Evolutionary conservation across 1,140 invertebrate species (phyloP), one percentile per base, ranked within the genome.

Genomic region (Mya arenaria): DNA sequence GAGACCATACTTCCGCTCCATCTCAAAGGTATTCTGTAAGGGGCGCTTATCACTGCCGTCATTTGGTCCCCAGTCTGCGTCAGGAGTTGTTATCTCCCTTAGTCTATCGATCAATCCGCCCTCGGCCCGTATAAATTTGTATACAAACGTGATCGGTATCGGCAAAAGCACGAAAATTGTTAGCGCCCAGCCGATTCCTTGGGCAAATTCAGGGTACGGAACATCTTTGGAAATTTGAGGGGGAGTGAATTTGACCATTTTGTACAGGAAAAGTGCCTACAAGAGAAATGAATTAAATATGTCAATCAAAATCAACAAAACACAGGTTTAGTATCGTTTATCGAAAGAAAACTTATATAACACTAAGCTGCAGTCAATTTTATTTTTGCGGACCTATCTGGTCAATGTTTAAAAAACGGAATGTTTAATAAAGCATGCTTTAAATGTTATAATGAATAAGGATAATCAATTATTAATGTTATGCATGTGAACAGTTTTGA

Each of bases 81-180:
- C 73, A 39, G 84, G 80, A 17, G 68, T 66, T 32, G 75, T 79
- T 32, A 85, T 85, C 10, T 30, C 62, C 23, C 44, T 60, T 19
- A 85, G n/a, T n/a, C 69, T 37, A 62, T 81, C 62, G 23, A 25
- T 23, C 23, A 80, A 30, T 6, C 23, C 23, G 25, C 39, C 39
- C n/a, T 56, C 36, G 19, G 83, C 80, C 15, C 36, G 58, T 32
- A 72, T n/a, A 28, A 80, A 23, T 56, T 66, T 75, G 73, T 68
- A 85, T 5, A 87, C 23, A 68, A 87, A 84, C 58, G 79, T 84
- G 34, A 87, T n/a, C 5, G 90, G 89, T 89, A 99, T 99, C 94
- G 97, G 98, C 5, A 96, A 94, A 15, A 99, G 95, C 62, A 97
- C 98, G 2, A 97, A 97, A 0, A 96, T 95, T 1, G 97, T 97